Percentiles rank a stretch among this genome's conserved stretches.
These are phyloP conservation scores for Plodia interpunctella DNA, from an alignment of 1,140 invertebrate species.

Conservation along the genomic window DNA sequence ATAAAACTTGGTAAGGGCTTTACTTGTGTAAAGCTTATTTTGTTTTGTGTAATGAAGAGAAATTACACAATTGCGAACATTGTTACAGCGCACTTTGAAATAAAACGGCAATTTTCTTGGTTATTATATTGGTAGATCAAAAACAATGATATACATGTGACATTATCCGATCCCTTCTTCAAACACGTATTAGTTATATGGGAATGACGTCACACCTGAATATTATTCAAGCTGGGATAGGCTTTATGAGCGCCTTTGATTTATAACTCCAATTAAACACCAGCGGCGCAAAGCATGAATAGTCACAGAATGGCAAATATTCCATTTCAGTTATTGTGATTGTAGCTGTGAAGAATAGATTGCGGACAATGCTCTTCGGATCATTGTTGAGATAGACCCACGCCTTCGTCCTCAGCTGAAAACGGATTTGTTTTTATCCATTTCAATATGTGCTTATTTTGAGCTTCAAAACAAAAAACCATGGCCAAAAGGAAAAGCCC, in stretches of 20 bases:
- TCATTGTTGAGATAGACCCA: no score
- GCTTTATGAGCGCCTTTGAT: conserved; percentile 32
- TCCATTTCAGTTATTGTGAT: conserved; percentile 3
- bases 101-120: conserved; percentile 13
- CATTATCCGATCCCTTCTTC: background rate
- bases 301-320: conserved; percentile 21
- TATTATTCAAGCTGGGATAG: conserved; percentile 17
- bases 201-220: conserved; percentile 10
- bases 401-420: no score
- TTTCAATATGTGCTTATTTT: no score
- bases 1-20: conserved; percentile 60
- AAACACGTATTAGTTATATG: conserved; percentile 4
- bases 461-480: no score
- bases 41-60: conserved; percentile 61
- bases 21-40: conserved; percentile 58
- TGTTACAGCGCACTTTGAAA: conserved; percentile 11
- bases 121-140: no score
- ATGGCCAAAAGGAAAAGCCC: no score
- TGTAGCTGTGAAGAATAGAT: background rate
- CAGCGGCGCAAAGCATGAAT: conserved; percentile 36
- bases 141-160: background rate
- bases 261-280: conserved; percentile 50
- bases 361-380: background rate
- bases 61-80: conserved; percentile 39
- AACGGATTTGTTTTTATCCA: no score